These are phyloP conservation scores for Nyctalus aviator DNA, from an alignment of 2,797 vertebrate species.

Conservation along the genomic window DNA sequence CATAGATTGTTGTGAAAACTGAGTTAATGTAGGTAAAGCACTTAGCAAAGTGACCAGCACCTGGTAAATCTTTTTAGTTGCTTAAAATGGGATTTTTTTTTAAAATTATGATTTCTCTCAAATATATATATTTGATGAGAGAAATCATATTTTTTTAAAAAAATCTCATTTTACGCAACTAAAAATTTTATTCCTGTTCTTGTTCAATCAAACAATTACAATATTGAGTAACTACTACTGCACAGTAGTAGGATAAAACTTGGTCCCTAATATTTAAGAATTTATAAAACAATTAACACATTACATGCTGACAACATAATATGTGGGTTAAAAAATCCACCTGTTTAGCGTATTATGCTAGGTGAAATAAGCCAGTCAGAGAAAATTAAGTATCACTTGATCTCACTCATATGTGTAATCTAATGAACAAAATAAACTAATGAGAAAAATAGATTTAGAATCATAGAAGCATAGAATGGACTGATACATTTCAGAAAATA, in stretches of 20 bases:
- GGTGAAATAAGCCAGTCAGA: too few species aligned
- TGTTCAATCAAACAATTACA: not conserved
- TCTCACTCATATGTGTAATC: too few species aligned
- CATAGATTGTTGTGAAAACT: not conserved
- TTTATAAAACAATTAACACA: not conserved
- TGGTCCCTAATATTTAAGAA: slow-evolving; percentile 25
- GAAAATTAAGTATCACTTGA: too few species aligned
- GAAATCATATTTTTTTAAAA: too few species aligned
- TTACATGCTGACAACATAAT: slow-evolving; percentile 2
- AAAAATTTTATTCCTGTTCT: not conserved
- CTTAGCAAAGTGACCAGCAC: not conserved
- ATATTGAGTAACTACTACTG: not conserved
- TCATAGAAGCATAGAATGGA: too few species aligned
- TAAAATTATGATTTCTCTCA: not conserved
- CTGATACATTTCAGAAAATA: too few species aligned
- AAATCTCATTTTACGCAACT: too few species aligned
- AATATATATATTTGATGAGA: not conserved
- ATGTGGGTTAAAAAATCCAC: not conserved
- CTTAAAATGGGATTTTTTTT: slow-evolving; percentile 21
- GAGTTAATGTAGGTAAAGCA: not conserved
- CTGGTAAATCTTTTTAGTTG: slow-evolving; percentile 27
- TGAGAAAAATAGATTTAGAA: too few species aligned
- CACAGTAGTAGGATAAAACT: not conserved
- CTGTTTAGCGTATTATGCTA: not conserved
- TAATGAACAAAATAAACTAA: too few species aligned